A percentile compares a stretch with the other conserved stretches of the same genome.
phyloP scores from a whole-genome alignment of 2,888 invertebrate species.

The Pomacea canaliculata region DNA sequence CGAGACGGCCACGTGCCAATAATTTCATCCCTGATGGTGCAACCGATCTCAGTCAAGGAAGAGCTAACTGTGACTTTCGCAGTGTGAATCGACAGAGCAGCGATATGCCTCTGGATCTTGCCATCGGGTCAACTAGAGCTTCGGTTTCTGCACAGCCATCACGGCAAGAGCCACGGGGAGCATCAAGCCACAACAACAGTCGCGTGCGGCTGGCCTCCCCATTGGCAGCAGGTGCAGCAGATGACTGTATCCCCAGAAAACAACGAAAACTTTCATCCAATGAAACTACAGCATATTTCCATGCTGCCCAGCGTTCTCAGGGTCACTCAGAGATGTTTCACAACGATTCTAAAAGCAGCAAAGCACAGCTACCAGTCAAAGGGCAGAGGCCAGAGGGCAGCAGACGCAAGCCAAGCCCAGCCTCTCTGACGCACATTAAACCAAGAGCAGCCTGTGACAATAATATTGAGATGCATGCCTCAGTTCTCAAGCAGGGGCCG shows the following conservation, averaged over 20 bases:
- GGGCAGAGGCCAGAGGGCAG: conserved; percentile 5
- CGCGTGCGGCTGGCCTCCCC: neutral
- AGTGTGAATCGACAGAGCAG: neutral
- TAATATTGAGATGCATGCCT: too few species aligned
- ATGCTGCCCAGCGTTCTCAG: neutral
- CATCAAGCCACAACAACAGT: neutral
- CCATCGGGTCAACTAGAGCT: conserved; percentile 3
- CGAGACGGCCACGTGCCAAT: neutral
- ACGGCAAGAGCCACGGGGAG: neutral
- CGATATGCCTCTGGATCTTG: conserved; percentile 21
- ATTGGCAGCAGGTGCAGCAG: neutral
- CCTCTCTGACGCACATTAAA: conserved; percentile 20
- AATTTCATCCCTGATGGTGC: neutral
- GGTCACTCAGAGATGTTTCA: neutral
- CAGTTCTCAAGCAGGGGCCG: too few species aligned
- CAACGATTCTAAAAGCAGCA: too few species aligned
- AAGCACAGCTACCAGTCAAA: neutral
- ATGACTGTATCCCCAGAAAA: conserved; percentile 5
- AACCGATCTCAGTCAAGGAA: conserved; percentile 5
- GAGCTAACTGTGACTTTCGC: neutral
- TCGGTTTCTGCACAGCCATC: neutral
- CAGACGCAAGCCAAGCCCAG: conserved; percentile 19
- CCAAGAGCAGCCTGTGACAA: conserved; percentile 2
- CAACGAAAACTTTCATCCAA: conserved; percentile 5
- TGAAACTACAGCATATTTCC: conserved; percentile 7